Conservation (phyloP, 2,113 vertebrate species). For the Cyprinodon brontotheroides region DNA sequence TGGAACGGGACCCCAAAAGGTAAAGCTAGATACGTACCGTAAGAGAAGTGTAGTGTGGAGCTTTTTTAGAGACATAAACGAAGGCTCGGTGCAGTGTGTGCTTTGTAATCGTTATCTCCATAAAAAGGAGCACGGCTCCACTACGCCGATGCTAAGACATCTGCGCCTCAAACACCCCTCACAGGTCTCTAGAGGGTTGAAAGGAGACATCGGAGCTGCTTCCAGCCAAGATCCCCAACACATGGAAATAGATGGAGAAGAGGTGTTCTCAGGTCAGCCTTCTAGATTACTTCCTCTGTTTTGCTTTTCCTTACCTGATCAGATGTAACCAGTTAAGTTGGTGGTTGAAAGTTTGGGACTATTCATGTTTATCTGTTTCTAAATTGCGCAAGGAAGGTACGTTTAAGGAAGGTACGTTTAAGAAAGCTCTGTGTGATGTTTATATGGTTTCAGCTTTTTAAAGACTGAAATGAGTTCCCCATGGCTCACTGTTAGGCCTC, state of each 20-base stretch:
- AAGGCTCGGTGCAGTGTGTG: conserved; percentile 53
- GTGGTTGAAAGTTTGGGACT: neutral
- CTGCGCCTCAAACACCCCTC: conserved; percentile 62
- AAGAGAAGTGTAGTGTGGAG: conserved; percentile 66
- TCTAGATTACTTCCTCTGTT: neutral
- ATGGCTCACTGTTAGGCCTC: neutral
- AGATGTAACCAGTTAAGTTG: neutral
- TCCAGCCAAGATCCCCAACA: neutral
- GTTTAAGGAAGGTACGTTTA: neutral
- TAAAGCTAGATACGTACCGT: conserved; percentile 37
- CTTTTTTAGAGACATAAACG: conserved; percentile 54
- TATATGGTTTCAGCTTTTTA: neutral
- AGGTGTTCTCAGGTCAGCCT: conserved; percentile 34
- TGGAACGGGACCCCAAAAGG: neutral
- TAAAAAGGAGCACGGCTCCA: conserved; percentile 54
- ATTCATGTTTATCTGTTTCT: too few relatives aligned
- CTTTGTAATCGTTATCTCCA: conserved; percentile 50
- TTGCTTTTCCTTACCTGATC: neutral
- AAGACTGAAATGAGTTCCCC: neutral
- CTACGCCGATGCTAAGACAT: conserved; percentile 68
- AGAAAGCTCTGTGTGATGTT: neutral
- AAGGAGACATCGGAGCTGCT: neutral
- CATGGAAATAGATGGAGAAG: conserved; percentile 7
- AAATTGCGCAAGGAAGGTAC: neutral
- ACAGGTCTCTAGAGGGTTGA: conserved; percentile 32